Evolutionary conservation across 2,888 invertebrate species (phyloP), one percentile per base, ranked within the genome.

Genomic region (Acheta domesticus): DNA sequence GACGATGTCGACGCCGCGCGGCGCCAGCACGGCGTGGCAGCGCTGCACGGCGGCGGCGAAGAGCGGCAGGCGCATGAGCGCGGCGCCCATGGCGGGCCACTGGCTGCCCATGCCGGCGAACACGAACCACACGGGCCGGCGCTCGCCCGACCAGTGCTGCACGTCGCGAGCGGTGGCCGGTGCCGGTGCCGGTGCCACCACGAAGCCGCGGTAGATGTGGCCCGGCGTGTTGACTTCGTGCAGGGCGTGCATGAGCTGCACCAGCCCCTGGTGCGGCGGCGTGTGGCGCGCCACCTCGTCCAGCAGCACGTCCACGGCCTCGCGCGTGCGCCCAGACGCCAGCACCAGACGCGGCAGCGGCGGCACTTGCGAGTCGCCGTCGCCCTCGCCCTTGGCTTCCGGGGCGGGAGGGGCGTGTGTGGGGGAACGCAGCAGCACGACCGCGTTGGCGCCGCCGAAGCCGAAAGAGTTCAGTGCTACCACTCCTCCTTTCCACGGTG

Each of bases 391-490:
- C 36, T 36, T 36, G 36, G 36, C 8, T 36, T 36, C 36, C 8
- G 5, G 23, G 62, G 4, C 62, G 16, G 14, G 62, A 62, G 62
- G 62, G n/a, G 96, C 94, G 85, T 93, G 92, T 19, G 14, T 14
- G n/a, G 62, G 62, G n/a, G 96, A 94, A 85, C 93, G 92, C 19
- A 97, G 89, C 83, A 98, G 90, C 1, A 96, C 88, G 87, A 97
- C 97, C 20, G 95, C 96, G 87, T 97, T 97, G 74, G 96, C 96
- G 79, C 99, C 99, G 81, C 99, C 98, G 88, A 99, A 99, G 20
- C 99, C 99, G 87, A 99, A 99, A 12, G 98, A 98, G 88, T 99
- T 99, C 48, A 99, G 87, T 36, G 94, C 98, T 78, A 96, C 92
- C 81, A 95, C 90, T n/a, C 97, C 98, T 77, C 98, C 98, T 79